A percentile compares a stretch with the other conserved stretches of the same genome.
Conservation (phyloP, 2,797 vertebrate species). For the Gadopsis bispinosus region DNA sequence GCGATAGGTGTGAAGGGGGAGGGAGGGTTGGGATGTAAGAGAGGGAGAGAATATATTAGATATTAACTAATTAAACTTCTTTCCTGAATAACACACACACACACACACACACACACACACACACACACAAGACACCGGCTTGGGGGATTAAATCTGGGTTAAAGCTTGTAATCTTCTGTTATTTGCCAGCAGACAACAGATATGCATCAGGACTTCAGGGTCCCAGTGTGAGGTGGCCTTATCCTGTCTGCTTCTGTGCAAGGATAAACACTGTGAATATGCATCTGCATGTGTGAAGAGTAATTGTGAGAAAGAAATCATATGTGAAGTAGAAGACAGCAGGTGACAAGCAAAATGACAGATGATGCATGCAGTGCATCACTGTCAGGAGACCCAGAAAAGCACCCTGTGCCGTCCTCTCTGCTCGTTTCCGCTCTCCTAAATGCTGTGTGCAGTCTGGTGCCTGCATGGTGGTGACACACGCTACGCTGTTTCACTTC, state of each 20-base stretch:
- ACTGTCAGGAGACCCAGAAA: conserved; percentile 23
- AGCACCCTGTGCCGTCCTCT: conserved; percentile 17
- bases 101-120: too few species aligned
- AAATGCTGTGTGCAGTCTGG: conserved; percentile 18
- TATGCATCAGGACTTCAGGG: background rate
- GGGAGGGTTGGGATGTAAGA: background rate
- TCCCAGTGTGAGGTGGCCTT: background rate
- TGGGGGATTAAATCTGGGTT: background rate
- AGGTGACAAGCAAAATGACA: conserved; percentile 7
- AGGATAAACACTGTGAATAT: background rate
- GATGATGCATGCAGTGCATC: background rate
- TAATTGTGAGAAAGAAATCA: background rate
- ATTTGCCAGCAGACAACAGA: conserved; percentile 6
- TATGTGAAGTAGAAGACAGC: background rate
- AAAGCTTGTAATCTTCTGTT: background rate
- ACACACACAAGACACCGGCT: background rate
- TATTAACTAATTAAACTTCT: conserved; percentile 3
- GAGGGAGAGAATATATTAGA: conserved; percentile 19
- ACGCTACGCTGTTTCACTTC: conserved; percentile 67
- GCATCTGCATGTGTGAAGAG: background rate
- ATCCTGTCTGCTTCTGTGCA: background rate
- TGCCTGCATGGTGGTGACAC: conserved; percentile 55
- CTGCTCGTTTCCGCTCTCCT: conserved; percentile 26
- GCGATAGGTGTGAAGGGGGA: conserved; percentile 34
- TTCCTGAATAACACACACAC: conserved; percentile 6